Percentiles rank a stretch among this genome's conserved stretches.
phyloP scores from a whole-genome alignment of 1,140 invertebrate genomes.

The Bicyclus anynana region DNA sequence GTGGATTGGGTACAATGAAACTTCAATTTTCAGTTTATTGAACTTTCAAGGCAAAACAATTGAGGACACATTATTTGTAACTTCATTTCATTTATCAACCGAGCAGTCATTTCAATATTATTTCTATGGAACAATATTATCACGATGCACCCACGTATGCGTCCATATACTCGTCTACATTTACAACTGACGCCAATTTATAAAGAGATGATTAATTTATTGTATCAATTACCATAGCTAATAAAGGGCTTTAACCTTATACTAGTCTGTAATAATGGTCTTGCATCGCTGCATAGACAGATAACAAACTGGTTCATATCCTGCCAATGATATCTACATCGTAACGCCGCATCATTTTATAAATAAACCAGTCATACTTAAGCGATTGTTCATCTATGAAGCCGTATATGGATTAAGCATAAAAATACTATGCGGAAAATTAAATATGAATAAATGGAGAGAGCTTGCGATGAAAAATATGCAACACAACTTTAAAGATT shows the following conservation, averaged over 20 bases:
- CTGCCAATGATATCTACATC: slow-evolving; percentile 25
- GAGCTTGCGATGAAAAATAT: too few relatives aligned
- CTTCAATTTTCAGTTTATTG: background rate
- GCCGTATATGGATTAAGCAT: too few relatives aligned
- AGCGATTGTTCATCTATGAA: background rate
- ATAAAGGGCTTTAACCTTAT: slow-evolving; percentile 21
- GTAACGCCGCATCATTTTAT: slow-evolving; percentile 10
- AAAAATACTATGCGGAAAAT: too few relatives aligned
- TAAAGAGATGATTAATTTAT: slow-evolving; percentile 7
- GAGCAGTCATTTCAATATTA: background rate
- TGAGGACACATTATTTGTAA: background rate
- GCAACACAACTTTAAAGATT: too few relatives aligned
- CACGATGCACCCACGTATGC: background rate
- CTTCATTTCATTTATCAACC: background rate
- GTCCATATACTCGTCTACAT: background rate
- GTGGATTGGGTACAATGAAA: too few relatives aligned
- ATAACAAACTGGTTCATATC: slow-evolving; percentile 41
- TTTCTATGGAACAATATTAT: background rate
- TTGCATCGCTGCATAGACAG: slow-evolving; percentile 18
- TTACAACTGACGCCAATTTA: background rate
- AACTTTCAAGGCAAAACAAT: background rate
- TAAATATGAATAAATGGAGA: too few relatives aligned
- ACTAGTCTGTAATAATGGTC: slow-evolving; percentile 18
- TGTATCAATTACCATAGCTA: slow-evolving; percentile 14
- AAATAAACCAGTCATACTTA: slow-evolving; percentile 9